Percentiles rank a stretch among this genome's conserved stretches.
Evolutionary conservation across 1,140 invertebrate species (phyloP).

Genomic region (Prorops nasuta): DNA sequence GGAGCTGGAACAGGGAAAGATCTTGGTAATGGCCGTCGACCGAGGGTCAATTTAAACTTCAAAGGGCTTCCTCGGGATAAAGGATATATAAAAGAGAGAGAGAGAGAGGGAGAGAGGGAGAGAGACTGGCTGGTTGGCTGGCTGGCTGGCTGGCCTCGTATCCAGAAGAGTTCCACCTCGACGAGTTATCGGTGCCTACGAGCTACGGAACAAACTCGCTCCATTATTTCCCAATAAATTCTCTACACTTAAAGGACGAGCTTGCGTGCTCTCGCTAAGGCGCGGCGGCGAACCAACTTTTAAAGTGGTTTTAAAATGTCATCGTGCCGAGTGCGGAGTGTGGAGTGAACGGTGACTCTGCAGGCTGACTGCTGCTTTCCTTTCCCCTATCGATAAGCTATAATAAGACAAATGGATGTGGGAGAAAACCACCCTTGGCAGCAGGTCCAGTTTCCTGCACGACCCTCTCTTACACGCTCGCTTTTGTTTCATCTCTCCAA

Average conservation of each 20-base stretch:
- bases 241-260: conserved; percentile 17
- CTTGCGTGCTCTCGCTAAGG: not conserved
- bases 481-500: conserved; percentile 15
- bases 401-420: conserved; percentile 47
- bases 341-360: not conserved
- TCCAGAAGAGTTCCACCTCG: conserved; percentile 20
- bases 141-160: conserved; percentile 14
- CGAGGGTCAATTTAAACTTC: conserved; percentile 43
- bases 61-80: conserved; percentile 28
- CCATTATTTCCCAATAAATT: conserved; percentile 42
- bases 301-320: conserved; percentile 44
- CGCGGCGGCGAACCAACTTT: conserved; percentile 20
- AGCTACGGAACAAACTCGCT: conserved; percentile 21
- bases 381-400: conserved; percentile 40
- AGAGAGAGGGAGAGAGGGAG: no score
- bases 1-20: conserved; percentile 20
- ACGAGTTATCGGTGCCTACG: conserved; percentile 19
- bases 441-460: not conserved
- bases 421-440: conserved; percentile 22
- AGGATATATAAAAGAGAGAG: conserved; percentile 25
- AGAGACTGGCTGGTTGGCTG: no score
- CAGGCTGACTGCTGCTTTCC: not conserved
- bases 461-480: conserved; percentile 5
- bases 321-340: conserved; percentile 20
- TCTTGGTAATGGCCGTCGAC: conserved; percentile 32